phyloP scores from a whole-genome alignment of 2,797 vertebrate genomes.

The Intellagama lesueurii region DNA sequence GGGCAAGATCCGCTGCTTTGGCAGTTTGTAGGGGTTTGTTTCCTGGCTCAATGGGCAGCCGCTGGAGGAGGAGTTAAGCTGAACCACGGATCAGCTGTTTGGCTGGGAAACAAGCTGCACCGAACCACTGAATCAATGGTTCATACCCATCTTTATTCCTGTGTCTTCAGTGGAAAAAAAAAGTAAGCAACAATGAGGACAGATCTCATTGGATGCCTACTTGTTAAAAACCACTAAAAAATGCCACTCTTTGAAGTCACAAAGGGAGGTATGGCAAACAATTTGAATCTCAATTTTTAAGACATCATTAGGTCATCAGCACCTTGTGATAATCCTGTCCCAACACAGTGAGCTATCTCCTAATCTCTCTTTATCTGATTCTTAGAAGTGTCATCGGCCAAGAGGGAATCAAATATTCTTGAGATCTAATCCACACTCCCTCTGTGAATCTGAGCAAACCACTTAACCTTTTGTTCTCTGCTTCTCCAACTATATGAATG shows the following conservation, averaged over 20 bases:
- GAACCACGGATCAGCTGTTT: too few relatives aligned
- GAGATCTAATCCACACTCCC: constrained; percentile 42
- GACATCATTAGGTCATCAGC: constrained; percentile 35
- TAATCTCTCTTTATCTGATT: constrained; percentile 53
- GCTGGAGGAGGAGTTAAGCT: too few relatives aligned
- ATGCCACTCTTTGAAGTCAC: not conserved
- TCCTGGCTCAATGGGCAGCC: too few relatives aligned
- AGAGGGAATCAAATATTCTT: constrained; percentile 54
- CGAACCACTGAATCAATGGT: too few relatives aligned
- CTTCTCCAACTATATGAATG: constrained; percentile 13
- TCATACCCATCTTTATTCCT: too few relatives aligned
- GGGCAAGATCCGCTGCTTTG: not conserved
- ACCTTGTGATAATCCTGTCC: constrained; percentile 15
- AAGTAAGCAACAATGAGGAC: not conserved
- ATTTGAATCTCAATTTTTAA: not conserved
- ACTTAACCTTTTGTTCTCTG: constrained; percentile 33
- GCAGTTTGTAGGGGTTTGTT: too few relatives aligned
- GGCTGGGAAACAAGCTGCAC: too few relatives aligned
- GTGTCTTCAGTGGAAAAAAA: not conserved
- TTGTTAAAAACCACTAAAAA: constrained; percentile 14
- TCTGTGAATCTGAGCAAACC: constrained; percentile 44
- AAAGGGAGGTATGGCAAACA: constrained; percentile 6
- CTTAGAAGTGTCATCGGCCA: constrained; percentile 49
- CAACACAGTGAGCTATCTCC: constrained; percentile 45
- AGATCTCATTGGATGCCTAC: not conserved